Base-by-base conservation (phyloP, 1,140 invertebrate species). In the Atta texana region DNA sequence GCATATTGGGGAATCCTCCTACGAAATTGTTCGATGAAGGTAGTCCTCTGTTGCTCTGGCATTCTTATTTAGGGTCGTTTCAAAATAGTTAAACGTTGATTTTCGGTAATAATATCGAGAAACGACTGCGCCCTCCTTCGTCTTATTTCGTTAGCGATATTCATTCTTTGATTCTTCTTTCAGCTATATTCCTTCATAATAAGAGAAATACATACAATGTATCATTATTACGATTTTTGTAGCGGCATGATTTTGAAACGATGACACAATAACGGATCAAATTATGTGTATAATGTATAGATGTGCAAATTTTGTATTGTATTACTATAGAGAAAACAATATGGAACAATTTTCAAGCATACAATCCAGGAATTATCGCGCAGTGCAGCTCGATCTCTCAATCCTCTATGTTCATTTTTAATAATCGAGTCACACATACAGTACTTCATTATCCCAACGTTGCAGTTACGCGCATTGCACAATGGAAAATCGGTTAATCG, bases 401-500 rank as follows among this genome's bases (percentile, higher is more conserved):
- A 59, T 57, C 28, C 34, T 1, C 55, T 57, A 14, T 31, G 21
- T 72, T 74, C 55, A 74, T 49, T 72, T 34, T 68, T 59, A 61
- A 61, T 49, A 51, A 31, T 72, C 76, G 44, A 64, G 76, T 78
- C 80, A 74, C 18, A 34, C 66, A 72, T 16, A 39, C 51, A 1
- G 51, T 31, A 31, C 18, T 55, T 44, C 53, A 72, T 82, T 71
- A 82, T 72, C 39, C 16, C 66, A 21, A 55, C 64, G 53, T 57
- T 82, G 68, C 21, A 72, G 78, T 72, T 71, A 72, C 24, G 14
- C 78, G 51, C 63, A 53, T 72, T 82, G 78, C 66, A 82, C 66
- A 81, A 81, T 81, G 34, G 34, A 72, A 81, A 72, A 72, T 82
- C 68, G 66, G 31, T 72, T 72, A 57, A 80, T 80, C 76, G 76